Conservation (phyloP, 2,888 invertebrate species). For the Corbicula japonica region DNA sequence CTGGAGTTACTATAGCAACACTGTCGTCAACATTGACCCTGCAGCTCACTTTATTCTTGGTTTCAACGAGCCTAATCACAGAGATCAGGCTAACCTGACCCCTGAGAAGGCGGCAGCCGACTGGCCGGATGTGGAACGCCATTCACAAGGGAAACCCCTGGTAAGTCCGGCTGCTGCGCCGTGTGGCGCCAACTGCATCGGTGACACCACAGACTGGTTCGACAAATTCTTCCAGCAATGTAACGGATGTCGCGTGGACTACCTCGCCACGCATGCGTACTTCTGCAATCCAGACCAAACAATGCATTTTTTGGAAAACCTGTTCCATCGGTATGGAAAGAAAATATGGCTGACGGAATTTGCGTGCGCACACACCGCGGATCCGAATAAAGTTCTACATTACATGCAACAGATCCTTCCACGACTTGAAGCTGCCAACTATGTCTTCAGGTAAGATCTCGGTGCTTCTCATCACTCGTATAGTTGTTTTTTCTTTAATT, state of each 20-base stretch:
- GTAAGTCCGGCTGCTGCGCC: conserved; percentile 69
- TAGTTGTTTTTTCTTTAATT: background rate
- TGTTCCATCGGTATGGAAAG: conserved; percentile 45
- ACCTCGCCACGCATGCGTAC: conserved; percentile 70
- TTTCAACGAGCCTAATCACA: conserved; percentile 74
- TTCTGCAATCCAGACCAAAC: conserved; percentile 41
- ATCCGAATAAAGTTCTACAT: conserved; percentile 36
- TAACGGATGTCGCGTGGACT: conserved; percentile 67
- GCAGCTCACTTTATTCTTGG: conserved; percentile 62
- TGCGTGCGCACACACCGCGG: conserved; percentile 55
- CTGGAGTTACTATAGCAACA: conserved; percentile 57
- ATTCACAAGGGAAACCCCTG: conserved; percentile 55
- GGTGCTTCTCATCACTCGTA: too few relatives aligned
- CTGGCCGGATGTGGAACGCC: conserved; percentile 67
- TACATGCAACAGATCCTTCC: conserved; percentile 91
- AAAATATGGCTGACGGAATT: conserved; percentile 70
- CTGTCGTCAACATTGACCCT: conserved; percentile 11
- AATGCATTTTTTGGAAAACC: conserved; percentile 35
- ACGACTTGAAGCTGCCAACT: conserved; percentile 93
- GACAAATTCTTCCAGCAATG: conserved; percentile 70
- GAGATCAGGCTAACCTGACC: conserved; percentile 64
- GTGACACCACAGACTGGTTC: conserved; percentile 64
- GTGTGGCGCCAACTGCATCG: conserved; percentile 48
- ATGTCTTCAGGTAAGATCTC: conserved; percentile 48
- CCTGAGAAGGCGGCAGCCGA: conserved; percentile 64